Evolutionary conservation across 2,113 vertebrate genomes (phyloP).

Genomic region (Macaca nemestrina): DNA sequence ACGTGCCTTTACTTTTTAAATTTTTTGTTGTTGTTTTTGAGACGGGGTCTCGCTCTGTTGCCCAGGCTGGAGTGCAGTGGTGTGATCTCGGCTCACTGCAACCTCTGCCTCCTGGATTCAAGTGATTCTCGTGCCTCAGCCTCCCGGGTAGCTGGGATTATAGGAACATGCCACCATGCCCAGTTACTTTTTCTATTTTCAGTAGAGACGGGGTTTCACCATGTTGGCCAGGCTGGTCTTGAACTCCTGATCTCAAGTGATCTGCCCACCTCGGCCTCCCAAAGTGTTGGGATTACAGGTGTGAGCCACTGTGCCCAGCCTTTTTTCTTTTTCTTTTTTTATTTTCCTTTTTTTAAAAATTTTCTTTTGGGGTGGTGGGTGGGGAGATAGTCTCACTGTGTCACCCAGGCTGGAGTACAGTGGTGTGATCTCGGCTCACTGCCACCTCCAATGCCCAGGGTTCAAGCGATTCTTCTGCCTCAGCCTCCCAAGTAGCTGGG

Average conservation of each 20-base stretch:
- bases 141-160: too few relatives aligned
- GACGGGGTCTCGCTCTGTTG: neutral
- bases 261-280: neutral
- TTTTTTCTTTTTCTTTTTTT: neutral
- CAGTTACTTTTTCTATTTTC: too few relatives aligned
- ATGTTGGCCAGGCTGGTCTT: too few relatives aligned
- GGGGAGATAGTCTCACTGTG: too few relatives aligned
- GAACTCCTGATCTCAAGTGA: too few relatives aligned
- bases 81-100: neutral
- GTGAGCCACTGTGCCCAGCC: neutral
- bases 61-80: neutral
- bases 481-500: too few relatives aligned
- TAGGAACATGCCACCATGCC: rapidly evolving
- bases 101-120: neutral
- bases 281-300: neutral
- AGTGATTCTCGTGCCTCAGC: neutral
- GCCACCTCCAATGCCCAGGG: too few relatives aligned
- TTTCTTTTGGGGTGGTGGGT: neutral
- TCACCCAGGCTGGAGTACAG: too few relatives aligned
- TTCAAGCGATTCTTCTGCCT: too few relatives aligned
- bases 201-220: too few relatives aligned
- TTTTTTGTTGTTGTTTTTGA: neutral
- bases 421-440: too few relatives aligned
- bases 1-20: neutral
- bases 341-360: too few relatives aligned